Percentiles rank a stretch among this genome's conserved stretches.
These are phyloP conservation scores for Phacellophora camtschatica DNA, from an alignment of 30 jellyfish, hydroid and myxozoan species.

Conservation along the genomic window DNA sequence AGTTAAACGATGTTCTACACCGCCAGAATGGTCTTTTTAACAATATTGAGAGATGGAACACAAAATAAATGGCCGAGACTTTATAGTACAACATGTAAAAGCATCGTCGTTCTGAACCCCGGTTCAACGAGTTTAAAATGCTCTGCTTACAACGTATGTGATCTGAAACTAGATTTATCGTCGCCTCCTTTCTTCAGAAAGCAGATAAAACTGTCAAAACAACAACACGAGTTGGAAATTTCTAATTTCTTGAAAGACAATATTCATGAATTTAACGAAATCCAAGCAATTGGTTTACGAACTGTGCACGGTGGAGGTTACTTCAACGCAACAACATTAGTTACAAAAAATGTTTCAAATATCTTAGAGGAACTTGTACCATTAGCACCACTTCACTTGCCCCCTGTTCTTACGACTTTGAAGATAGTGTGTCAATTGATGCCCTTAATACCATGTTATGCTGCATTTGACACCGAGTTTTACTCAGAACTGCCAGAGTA, in stretches of 20 bases:
- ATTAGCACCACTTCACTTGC: slow-evolving; percentile 84
- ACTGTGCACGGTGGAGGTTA: slow-evolving; percentile 84
- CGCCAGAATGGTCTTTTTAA: too few species aligned
- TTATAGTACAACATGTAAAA: slow-evolving; percentile 1
- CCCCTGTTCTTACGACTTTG: slow-evolving; percentile 60
- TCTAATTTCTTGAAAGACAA: slow-evolving; percentile 3
- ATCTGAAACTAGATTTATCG: slow-evolving; percentile 10
- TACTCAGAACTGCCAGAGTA: slow-evolving; percentile 62
- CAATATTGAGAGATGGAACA: too few species aligned
- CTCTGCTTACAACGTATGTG: slow-evolving; percentile 44
- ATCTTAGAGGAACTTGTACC: slow-evolving; percentile 43
- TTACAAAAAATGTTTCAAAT: slow-evolving; percentile 41
- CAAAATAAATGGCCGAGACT: too few species aligned
- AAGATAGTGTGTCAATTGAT: slow-evolving; percentile 36
- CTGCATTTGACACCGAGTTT: slow-evolving; percentile 82
- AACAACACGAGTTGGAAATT: slow-evolving; percentile 18
- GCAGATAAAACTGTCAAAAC: slow-evolving; percentile 10
- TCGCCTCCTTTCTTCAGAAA: slow-evolving; percentile 37
- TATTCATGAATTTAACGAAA: slow-evolving; percentile 25
- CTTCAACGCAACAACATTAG: slow-evolving; percentile 49
- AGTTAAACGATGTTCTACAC: too few species aligned
- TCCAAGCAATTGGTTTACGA: slow-evolving; percentile 77
- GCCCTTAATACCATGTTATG: slow-evolving; percentile 50
- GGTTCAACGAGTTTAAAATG: slow-evolving; percentile 83
- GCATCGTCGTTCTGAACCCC: slow-evolving; percentile 72